phyloP scores from a whole-genome alignment of 2,888 invertebrate genomes.

The Cerceris rybyensis region DNA sequence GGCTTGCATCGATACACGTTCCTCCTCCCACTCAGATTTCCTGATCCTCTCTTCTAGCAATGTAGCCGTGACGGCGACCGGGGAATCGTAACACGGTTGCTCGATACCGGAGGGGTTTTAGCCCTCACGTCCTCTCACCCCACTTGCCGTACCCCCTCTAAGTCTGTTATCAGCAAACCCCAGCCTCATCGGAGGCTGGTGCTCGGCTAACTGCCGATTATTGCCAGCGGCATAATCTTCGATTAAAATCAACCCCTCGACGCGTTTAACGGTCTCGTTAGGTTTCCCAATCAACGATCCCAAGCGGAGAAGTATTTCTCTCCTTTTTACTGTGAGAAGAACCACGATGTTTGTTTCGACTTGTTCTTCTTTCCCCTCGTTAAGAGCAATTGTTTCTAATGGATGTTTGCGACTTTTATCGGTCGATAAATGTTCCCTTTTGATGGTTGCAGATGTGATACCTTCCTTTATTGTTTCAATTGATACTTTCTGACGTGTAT shows the following conservation, averaged over 20 bases:
- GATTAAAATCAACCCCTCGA: constrained; percentile 71
- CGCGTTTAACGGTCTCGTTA: constrained; percentile 60
- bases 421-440: too few relatives aligned
- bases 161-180: constrained; percentile 78
- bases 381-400: not conserved
- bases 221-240: constrained; percentile 67
- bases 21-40: constrained; percentile 34
- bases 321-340: not conserved
- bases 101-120: constrained; percentile 53
- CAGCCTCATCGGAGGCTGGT: constrained; percentile 67
- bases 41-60: constrained; percentile 52
- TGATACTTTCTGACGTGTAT: too few relatives aligned
- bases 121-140: constrained; percentile 20
- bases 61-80: constrained; percentile 59
- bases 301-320: constrained; percentile 2
- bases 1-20: constrained; percentile 55
- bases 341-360: not conserved
- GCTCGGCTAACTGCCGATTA: constrained; percentile 73
- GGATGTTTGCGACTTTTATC: too few relatives aligned
- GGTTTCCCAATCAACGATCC: constrained; percentile 52
- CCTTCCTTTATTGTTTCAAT: too few relatives aligned
- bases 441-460: too few relatives aligned
- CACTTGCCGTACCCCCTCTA: constrained; percentile 52
- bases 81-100: constrained; percentile 64
- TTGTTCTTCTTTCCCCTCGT: not conserved